Evolutionary conservation across 2,888 invertebrate species (phyloP).

Genomic region (Chorisops tibialis): DNA sequence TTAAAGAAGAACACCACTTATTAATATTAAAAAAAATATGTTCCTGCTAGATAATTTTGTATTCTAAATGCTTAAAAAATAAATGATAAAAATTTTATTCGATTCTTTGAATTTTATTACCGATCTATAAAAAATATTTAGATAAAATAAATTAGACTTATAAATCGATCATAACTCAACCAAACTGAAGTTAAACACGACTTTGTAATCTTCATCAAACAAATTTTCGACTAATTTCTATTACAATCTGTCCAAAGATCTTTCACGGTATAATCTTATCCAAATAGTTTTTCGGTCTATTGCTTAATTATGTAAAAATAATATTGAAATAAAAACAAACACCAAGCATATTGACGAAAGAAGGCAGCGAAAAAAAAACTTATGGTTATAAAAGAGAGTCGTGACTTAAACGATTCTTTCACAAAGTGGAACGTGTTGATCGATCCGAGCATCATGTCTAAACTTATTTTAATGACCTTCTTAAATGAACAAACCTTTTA

Average conservation of each 20-base stretch:
- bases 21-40: too few relatives aligned
- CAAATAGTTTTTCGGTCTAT: slow-evolving; percentile 45
- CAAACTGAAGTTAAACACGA: background rate
- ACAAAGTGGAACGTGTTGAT: slow-evolving; percentile 21
- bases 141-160: background rate
- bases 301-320: slow-evolving; percentile 48
- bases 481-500: slow-evolving; percentile 41
- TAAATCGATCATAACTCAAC: background rate
- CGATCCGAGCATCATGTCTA: slow-evolving; percentile 21
- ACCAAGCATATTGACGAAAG: slow-evolving; percentile 9
- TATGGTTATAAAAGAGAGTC: slow-evolving; percentile 22
- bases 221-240: background rate
- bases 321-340: slow-evolving; percentile 14
- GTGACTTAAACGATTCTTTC: slow-evolving; percentile 21
- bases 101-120: background rate
- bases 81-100: background rate
- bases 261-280: background rate
- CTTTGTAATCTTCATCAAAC: slow-evolving; percentile 4
- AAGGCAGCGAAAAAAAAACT: slow-evolving; percentile 6
- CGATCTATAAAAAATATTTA: background rate
- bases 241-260: background rate
- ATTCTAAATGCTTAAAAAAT: background rate
- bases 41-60: too few relatives aligned
- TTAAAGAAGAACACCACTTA: too few relatives aligned
- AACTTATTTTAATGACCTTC: slow-evolving; percentile 36